phyloP scores from a whole-genome alignment of 2,888 invertebrate species.

The Thymelicus lineola region DNA sequence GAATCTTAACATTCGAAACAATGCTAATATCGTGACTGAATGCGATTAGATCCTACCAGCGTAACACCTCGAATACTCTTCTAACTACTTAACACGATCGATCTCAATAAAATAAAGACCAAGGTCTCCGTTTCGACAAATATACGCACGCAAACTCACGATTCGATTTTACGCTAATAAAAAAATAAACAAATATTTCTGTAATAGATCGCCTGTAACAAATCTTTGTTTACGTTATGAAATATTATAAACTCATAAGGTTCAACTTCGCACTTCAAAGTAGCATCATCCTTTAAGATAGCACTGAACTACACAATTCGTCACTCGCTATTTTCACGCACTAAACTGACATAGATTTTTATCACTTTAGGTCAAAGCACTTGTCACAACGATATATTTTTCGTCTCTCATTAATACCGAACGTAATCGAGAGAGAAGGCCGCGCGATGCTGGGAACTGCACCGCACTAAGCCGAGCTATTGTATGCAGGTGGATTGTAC shows the following conservation, averaged over 20 bases:
- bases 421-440: slow-evolving; percentile 61
- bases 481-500: slow-evolving; percentile 80
- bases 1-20: slow-evolving; percentile 20
- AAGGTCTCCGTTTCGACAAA: slow-evolving; percentile 51
- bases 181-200: slow-evolving; percentile 13
- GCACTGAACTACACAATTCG: slow-evolving; percentile 3
- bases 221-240: slow-evolving; percentile 23
- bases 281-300: slow-evolving; percentile 4
- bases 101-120: slow-evolving; percentile 55
- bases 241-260: no score
- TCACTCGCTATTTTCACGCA: slow-evolving; percentile 2
- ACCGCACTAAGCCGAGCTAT: slow-evolving; percentile 78
- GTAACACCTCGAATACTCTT: slow-evolving; percentile 50
- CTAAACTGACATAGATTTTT: slow-evolving; percentile 17
- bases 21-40: slow-evolving; percentile 50
- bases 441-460: slow-evolving; percentile 80
- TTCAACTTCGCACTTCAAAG: background rate
- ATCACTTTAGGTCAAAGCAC: slow-evolving; percentile 17
- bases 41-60: slow-evolving; percentile 49
- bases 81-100: slow-evolving; percentile 40
- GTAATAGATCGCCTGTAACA: slow-evolving; percentile 15
- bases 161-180: slow-evolving; percentile 11
- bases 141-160: slow-evolving; percentile 34
- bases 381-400: slow-evolving; percentile 17
- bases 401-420: slow-evolving; percentile 34